phyloP scores from a whole-genome alignment of 2,888 invertebrate species.

The Habrosyne pyritoides region DNA sequence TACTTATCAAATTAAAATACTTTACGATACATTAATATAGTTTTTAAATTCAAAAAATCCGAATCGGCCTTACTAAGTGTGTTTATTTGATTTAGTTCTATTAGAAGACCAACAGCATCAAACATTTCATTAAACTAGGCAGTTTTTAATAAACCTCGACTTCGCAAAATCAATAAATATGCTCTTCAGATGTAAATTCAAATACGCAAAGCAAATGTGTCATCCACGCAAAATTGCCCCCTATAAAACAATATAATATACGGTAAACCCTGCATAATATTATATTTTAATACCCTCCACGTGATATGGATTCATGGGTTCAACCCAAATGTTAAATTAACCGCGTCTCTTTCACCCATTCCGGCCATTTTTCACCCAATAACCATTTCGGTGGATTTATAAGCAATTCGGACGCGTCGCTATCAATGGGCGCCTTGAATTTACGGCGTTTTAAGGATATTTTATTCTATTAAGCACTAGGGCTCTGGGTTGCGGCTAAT shows the following conservation, averaged over 20 bases:
- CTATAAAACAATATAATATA: neutral
- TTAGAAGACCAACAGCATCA: too few species aligned
- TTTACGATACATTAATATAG: too few species aligned
- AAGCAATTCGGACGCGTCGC: conserved; percentile 46
- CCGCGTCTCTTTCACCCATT: conserved; percentile 33
- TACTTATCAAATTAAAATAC: too few species aligned
- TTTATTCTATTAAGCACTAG: conserved; percentile 46
- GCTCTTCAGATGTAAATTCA: too few species aligned
- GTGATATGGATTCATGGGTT: neutral
- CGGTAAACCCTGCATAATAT: neutral
- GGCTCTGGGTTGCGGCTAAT: neutral
- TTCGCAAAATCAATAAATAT: too few species aligned
- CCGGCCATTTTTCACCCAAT: conserved; percentile 52
- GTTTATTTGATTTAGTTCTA: too few species aligned
- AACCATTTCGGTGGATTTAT: conserved; percentile 55
- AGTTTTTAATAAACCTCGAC: too few species aligned
- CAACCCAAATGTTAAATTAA: conserved; percentile 45
- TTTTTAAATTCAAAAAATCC: too few species aligned
- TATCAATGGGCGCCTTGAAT: conserved; percentile 43
- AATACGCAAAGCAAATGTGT: neutral
- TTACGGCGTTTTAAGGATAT: conserved; percentile 48
- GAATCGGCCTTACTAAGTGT: too few species aligned
- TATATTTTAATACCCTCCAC: neutral
- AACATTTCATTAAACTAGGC: too few species aligned
- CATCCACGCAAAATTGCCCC: neutral